Evolutionary conservation across 2,888 invertebrate genomes (phyloP), one percentile per base, ranked within the genome.

Genomic region (Spisula solida): DNA sequence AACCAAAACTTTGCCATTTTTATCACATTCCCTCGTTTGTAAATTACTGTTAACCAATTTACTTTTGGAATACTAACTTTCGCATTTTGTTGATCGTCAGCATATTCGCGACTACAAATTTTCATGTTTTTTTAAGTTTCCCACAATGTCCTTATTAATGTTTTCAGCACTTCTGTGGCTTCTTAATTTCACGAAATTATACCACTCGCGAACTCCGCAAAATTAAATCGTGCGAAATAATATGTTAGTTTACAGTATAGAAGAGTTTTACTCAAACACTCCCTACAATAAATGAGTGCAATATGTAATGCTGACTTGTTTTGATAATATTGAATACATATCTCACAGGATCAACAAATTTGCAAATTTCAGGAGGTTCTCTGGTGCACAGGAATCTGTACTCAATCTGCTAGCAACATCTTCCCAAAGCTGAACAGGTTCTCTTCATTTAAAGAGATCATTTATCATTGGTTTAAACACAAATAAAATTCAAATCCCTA

Each of bases 401-500:
- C 60, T 25, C 25, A 25, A 66, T 10, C n/a, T 0, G n/a, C 60
- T 66, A 25, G 25, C 60, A 66, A 66, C 60, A n/a, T 66, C 60
- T 66, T 25, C 60, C 4, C 5, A 66, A 25, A 25, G 60, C 25
- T 10, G n/a, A 66, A 66, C 60, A 66, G 25, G 60, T 66, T 66
- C 60, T 6, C n/a, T 66, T 10, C n/a, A 25, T 10, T 66, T 25
- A 66, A 66, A 66, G 25, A 66, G 60, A 66, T 25, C 60, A 66
- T 66, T 66, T 66, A 66, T 66, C 60, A 66, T 66, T 66, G 60
- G 60, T 66, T 66, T 66, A 66, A 66, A 66, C 60, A 0, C 25
- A 66, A 66, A 66, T 66, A 66, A 66, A 66, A 66, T 66, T 66
- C 60, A 66, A 66, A 66, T 66, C 60, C 60, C 60, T 25, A 25